phyloP scores from a whole-genome alignment of 2,797 vertebrate genomes.

The Enteromius anoplus region DNA sequence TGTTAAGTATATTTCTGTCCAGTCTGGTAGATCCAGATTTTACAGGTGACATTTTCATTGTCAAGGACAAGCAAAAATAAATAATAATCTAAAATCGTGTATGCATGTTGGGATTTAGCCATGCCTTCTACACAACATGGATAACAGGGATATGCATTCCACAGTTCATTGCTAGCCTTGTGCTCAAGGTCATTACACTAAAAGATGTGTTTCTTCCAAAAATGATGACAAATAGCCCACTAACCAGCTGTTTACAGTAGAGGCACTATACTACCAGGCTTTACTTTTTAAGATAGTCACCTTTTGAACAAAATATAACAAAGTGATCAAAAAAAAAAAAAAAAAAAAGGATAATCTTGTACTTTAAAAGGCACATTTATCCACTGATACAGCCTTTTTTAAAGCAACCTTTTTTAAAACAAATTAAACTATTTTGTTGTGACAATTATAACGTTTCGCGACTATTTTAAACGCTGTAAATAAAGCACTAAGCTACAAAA shows the following conservation, averaged over 20 bases:
- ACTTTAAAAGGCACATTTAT: not conserved
- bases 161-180: not conserved
- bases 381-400: not conserved
- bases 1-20: too few species aligned
- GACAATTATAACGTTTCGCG: not conserved
- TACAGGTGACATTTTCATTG: not conserved
- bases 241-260: not conserved
- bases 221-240: not conserved
- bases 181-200: constrained; percentile 17
- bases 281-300: not conserved
- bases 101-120: not conserved
- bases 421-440: not conserved
- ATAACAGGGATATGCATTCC: not conserved
- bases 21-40: not conserved
- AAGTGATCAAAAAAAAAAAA: not conserved
- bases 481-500: not conserved
- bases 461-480: not conserved
- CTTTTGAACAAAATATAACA: not conserved
- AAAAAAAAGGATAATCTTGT: not conserved
- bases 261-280: not conserved
- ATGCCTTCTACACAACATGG: not conserved
- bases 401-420: too few species aligned
- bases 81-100: not conserved
- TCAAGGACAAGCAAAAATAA: not conserved
- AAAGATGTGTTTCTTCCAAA: not conserved